Conservation (phyloP, 2,888 invertebrate genomes). For the Chesias legatella region DNA sequence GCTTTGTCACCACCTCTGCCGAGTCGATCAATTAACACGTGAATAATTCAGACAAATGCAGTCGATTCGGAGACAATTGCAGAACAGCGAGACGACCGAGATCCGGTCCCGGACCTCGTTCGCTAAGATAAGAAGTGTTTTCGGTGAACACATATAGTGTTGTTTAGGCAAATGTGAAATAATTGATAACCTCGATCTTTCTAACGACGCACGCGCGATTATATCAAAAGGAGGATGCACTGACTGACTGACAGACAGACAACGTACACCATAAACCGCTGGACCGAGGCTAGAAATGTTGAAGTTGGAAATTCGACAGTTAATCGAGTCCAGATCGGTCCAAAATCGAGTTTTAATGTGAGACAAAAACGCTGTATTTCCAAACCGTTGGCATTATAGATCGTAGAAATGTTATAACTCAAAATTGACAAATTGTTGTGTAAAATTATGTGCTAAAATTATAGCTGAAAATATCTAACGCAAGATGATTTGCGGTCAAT, state of each 20-base stretch:
- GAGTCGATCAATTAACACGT: conserved; percentile 14
- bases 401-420: too few relatives aligned
- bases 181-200: conserved; percentile 17
- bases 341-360: too few relatives aligned
- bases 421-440: too few relatives aligned
- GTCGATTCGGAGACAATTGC: conserved; percentile 36
- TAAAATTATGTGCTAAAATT: too few relatives aligned
- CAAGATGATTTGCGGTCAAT: conserved; percentile 47
- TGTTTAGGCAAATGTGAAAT: conserved; percentile 1
- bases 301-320: too few relatives aligned
- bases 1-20: conserved; percentile 13
- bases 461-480: conserved; percentile 10
- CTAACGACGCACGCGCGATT: conserved; percentile 8
- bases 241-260: too few relatives aligned
- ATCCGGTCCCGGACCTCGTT: conserved; percentile 41
- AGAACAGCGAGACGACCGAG: conserved; percentile 26
- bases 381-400: too few relatives aligned
- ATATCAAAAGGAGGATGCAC: too few relatives aligned
- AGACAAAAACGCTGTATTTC: too few relatives aligned
- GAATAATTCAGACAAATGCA: conserved; percentile 33
- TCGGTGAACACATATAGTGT: conserved; percentile 6
- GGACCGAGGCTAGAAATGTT: too few relatives aligned
- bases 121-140: conserved; percentile 38
- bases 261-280: conserved; percentile 7
- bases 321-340: too few relatives aligned